Conservation (phyloP, 2,888 invertebrate species). For the Vanessa cardui region DNA sequence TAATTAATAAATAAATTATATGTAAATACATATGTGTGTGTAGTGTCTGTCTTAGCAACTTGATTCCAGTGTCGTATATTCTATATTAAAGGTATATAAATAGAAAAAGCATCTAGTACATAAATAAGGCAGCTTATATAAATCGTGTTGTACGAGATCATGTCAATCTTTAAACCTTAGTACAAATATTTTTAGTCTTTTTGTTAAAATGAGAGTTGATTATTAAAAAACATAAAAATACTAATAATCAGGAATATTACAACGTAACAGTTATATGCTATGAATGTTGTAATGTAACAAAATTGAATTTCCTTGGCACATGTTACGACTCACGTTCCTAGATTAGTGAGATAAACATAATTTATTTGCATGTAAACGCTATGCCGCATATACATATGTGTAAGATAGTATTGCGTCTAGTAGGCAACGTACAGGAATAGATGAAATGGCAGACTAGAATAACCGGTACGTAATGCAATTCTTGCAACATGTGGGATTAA, state of each 20-base stretch:
- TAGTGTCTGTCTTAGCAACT: too few relatives aligned
- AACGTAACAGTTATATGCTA: conserved; percentile 14
- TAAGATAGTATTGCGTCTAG: conserved; percentile 46
- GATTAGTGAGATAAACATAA: conserved; percentile 26
- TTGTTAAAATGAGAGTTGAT: too few relatives aligned
- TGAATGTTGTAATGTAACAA: conserved; percentile 22
- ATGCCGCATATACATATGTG: conserved; percentile 15
- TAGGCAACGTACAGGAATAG: conserved; percentile 52
- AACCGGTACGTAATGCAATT: conserved; percentile 43
- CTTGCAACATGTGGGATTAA: conserved; percentile 34
- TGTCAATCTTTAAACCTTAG: conserved; percentile 9
- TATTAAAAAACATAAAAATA: not conserved
- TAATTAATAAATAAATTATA: too few relatives aligned
- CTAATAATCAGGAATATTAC: not conserved
- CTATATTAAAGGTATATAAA: conserved; percentile 1
- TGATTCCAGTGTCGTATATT: conserved; percentile 11
- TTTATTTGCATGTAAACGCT: conserved; percentile 27
- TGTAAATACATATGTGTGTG: too few relatives aligned
- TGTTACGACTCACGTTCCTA: conserved; percentile 17
- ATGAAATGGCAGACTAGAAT: conserved; percentile 60
- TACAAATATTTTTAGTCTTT: not conserved
- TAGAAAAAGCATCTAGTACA: conserved; percentile 16
- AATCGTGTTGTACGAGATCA: conserved; percentile 7
- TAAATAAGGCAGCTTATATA: conserved; percentile 11
- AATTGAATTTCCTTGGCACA: conserved; percentile 20